Base-by-base conservation (phyloP, 2,888 invertebrate genomes). In the Caenorhabditis panamensis region DNA sequence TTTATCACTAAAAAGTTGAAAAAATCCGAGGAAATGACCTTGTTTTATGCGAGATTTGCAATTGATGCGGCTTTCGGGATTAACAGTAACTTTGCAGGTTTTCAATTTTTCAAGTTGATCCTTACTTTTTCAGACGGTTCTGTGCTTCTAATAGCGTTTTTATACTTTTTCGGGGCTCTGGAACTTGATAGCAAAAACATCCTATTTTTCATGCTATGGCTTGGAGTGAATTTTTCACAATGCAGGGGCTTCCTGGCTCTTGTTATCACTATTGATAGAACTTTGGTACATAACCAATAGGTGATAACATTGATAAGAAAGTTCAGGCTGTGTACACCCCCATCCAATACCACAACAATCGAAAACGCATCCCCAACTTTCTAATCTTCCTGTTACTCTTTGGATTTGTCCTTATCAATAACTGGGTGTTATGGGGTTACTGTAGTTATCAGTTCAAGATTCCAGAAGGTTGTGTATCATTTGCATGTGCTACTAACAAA, bases 281-380 rank as follows among this genome's bases (percentile, higher is more conserved):
- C 41, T 41, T 2, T 41, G 41, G 41, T 41, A 2, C 5, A 2
- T 11, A n/a, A 20, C 22, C 18, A n/a, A n/a, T n/a, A 22, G 5
- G n/a, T 11, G 18, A 47, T n/a, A 37, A 41, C 9, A 31, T 31
- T 31, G 31, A 31, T 31, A 61, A 37, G 41, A 56, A 41, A 59
- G 16, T 16, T 61, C 26, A 24, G 11, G 61, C 61, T 1, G 44
- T 61, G 1, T 26, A 26, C 18, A 3, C n/a, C 1, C 61, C 61
- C 4, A 26, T 61, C 18, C 16, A n/a, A 2, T 61, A 61, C 20
- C 61, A 37, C 13, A 61, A 37, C 16, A 9, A 22, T 4, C n/a
- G 61, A 16, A 26, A 24, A 26, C 41, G 44, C 16, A 1, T 56
- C 2, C n/a, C n/a, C 4, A 61, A 61, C 8, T 1, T 16, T 24